Conservation (phyloP, 2,113 vertebrate genomes). For the Hydrolagus affinis region DNA sequence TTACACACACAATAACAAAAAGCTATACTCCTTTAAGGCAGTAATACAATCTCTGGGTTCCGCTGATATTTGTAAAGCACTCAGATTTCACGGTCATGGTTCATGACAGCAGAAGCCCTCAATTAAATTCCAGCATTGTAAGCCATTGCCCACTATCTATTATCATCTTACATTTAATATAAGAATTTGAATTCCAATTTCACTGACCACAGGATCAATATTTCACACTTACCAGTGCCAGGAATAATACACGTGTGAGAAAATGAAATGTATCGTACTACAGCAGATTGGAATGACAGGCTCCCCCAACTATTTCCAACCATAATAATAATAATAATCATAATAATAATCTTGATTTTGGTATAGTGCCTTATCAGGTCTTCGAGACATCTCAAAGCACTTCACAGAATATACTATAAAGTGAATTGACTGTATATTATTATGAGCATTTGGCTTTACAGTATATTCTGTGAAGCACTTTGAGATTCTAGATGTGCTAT, state of each 20-base stretch:
- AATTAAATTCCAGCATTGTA: not conserved
- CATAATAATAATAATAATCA: not conserved
- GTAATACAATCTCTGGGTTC: not conserved
- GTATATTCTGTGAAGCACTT: too few relatives aligned
- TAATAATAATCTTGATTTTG: too few relatives aligned
- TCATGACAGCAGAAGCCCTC: not conserved
- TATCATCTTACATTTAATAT: not conserved
- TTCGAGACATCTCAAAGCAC: not conserved
- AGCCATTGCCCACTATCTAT: not conserved
- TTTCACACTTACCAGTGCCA: not conserved
- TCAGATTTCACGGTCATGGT: not conserved
- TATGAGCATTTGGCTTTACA: too few relatives aligned
- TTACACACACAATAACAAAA: too few relatives aligned
- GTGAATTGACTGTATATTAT: too few relatives aligned
- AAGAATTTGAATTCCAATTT: not conserved
- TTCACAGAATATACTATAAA: not conserved
- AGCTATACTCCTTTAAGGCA: not conserved
- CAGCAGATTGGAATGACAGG: too few relatives aligned
- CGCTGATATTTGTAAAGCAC: not conserved
- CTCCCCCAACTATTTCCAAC: not conserved
- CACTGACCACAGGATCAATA: not conserved
- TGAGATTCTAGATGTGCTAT: too few relatives aligned
- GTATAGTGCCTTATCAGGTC: too few relatives aligned
- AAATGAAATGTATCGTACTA: too few relatives aligned
- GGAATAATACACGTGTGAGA: not conserved